These are phyloP conservation scores for Philonicus albiceps DNA, from an alignment of 2,888 invertebrate genomes.

Conservation along the genomic window DNA sequence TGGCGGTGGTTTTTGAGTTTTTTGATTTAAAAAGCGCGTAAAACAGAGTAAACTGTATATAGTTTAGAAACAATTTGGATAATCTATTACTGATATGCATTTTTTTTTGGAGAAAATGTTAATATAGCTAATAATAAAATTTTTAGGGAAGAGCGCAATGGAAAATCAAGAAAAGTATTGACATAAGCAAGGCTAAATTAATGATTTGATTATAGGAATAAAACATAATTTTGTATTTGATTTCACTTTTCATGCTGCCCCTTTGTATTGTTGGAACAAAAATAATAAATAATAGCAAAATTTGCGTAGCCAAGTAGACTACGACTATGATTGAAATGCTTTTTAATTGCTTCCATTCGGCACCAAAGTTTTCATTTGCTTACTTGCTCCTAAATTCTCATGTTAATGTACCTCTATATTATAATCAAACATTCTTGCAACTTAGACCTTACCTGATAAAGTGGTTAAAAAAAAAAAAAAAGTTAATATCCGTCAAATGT, in stretches of 20 bases:
- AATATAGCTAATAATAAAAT: background rate
- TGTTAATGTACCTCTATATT: constrained; percentile 8
- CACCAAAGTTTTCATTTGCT: background rate
- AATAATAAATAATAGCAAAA: constrained; percentile 48
- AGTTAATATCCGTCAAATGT: background rate
- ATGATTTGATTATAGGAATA: background rate
- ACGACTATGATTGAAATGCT: constrained; percentile 51
- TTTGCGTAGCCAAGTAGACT: constrained; percentile 52
- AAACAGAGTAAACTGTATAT: background rate
- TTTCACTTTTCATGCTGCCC: constrained; percentile 44
- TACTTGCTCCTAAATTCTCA: constrained; percentile 5
- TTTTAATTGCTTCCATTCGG: background rate
- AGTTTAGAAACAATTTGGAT: background rate
- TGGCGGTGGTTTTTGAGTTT: too few relatives aligned
- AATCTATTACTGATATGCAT: background rate
- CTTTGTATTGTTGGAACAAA: constrained; percentile 4
- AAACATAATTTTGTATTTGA: constrained; percentile 3
- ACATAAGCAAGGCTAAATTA: constrained; percentile 1
- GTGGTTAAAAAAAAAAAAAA: background rate
- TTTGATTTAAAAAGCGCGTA: too few relatives aligned
- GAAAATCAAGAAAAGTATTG: background rate
- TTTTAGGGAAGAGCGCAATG: background rate
- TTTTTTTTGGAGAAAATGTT: background rate
- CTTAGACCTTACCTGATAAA: constrained; percentile 2
- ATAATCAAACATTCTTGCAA: background rate